Percentiles rank a stretch among this genome's conserved stretches.
Evolutionary conservation across 2,797 vertebrate species (phyloP).

Genomic region (Rhincodon typus): DNA sequence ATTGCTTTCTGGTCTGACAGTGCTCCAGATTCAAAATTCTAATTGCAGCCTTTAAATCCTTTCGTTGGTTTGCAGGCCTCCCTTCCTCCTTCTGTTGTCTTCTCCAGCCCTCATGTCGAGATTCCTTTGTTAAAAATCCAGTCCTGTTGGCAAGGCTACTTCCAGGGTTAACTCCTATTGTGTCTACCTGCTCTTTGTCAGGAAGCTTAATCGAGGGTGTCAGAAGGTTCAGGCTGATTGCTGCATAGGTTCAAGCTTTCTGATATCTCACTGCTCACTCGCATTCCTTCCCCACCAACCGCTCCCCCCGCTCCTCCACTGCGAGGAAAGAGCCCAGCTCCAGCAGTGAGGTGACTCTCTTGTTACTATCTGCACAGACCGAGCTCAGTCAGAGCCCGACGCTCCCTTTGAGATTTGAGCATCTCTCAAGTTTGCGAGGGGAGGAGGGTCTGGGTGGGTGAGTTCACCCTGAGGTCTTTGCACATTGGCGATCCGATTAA

Average conservation of each 20-base stretch:
- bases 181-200: background rate
- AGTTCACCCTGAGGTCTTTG: too few species aligned
- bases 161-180: background rate
- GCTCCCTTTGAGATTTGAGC: background rate
- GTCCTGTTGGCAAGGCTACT: background rate
- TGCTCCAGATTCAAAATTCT: background rate
- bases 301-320: background rate
- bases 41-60: background rate
- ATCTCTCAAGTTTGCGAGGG: background rate
- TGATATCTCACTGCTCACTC: background rate
- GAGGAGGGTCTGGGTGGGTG: background rate
- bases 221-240: background rate
- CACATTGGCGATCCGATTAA: background rate
- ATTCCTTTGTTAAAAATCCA: background rate
- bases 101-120: background rate
- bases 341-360: background rate
- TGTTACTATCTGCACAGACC: background rate
- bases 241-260: background rate
- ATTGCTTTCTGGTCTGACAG: background rate
- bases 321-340: background rate
- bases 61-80: background rate
- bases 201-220: background rate
- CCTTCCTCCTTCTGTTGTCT: background rate
- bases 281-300: background rate
- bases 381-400: background rate